phyloP scores from a whole-genome alignment of 2,888 invertebrate species.

The Leucozona laternaria region DNA sequence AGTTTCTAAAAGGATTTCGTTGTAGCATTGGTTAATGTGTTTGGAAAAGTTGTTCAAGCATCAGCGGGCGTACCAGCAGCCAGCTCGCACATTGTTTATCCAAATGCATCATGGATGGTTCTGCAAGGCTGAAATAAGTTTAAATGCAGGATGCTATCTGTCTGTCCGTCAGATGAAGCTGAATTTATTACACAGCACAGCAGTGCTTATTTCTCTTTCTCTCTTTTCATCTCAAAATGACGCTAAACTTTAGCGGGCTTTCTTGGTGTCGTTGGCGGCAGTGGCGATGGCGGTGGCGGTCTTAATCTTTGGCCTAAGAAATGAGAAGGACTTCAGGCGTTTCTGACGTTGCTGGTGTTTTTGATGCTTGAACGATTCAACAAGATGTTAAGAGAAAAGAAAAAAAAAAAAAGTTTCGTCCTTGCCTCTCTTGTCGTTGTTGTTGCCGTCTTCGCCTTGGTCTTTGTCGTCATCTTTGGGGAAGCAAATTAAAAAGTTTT shows the following conservation, averaged over 20 bases:
- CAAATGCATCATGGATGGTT: not conserved
- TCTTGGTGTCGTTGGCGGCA: conserved; percentile 15
- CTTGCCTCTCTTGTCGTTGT: not conserved
- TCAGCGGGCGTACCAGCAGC: not conserved
- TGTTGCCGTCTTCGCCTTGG: not conserved
- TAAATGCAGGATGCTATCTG: conserved; percentile 64
- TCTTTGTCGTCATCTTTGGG: conserved; percentile 21
- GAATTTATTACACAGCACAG: conserved; percentile 49
- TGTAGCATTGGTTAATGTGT: conserved; percentile 74
- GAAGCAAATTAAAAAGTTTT: conserved; percentile 70
- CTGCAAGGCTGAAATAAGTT: conserved; percentile 27
- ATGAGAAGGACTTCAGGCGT: conserved; percentile 38
- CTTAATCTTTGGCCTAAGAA: conserved; percentile 49
- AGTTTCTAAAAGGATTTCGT: conserved; percentile 68
- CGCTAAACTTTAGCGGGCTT: conserved; percentile 45
- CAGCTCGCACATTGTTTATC: conserved; percentile 1
- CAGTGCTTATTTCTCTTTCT: conserved; percentile 3
- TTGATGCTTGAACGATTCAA: conserved; percentile 63
- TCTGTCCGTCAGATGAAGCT: conserved; percentile 60
- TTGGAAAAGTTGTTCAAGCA: conserved; percentile 65
- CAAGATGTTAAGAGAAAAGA: conserved; percentile 52
- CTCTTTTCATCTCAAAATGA: conserved; percentile 34
- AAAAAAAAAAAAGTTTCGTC: conserved; percentile 11
- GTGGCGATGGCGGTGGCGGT: conserved; percentile 7
- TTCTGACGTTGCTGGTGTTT: conserved; percentile 37